Base-by-base conservation (phyloP, 2,888 invertebrate species). In the Nasonovia ribisnigri region DNA sequence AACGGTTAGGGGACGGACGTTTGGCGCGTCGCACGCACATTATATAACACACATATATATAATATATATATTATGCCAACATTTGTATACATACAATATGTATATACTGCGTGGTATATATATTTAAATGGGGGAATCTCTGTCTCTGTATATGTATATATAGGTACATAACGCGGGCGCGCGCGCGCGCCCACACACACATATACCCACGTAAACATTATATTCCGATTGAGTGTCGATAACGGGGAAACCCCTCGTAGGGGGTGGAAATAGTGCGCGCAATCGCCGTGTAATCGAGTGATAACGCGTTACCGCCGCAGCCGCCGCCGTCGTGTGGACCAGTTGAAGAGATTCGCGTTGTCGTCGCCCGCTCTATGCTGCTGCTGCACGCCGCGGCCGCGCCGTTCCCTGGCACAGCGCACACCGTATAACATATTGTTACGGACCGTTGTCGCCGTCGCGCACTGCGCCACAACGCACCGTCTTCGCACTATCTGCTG, bases 141-240 rank as follows among this genome's bases (percentile, higher is more conserved):
- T 90, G 46, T 48, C n/a, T 4, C 5, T 48, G 48, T 29, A 57
- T 29, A 60, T 42, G 60, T 60, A 43, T 77, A 6, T 54, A 54
- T 16, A 54, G 54, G 54, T 54, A 67, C 16, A 67, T 67, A n/a
- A 16, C 67, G 67, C 67, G n/a, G 16, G 2, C 46, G n/a, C n/a
- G 10, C 90, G 11, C 51, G 20, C 87, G 24, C 60, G n/a, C 92
- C 11, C 36, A 16, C 42, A 20, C 29, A 84, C 54, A 26, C 24
- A 26, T 84, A n/a, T 5, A 10, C n/a, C 42, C 90, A 42, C 90
- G 20, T 46, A 42, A 48, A 36, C 90, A 90, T 93, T 93, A 86
- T 60, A 86, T 93, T 87, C 90, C 90, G 93, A 93, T 93, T 67
- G 90, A 90, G 93, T 93, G 90, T 93, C 93, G 89, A 93, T 93